A percentile compares a stretch with the other conserved stretches of the same genome.
Conservation (phyloP, 2,113 vertebrate genomes). For the Lonchura striata region DNA sequence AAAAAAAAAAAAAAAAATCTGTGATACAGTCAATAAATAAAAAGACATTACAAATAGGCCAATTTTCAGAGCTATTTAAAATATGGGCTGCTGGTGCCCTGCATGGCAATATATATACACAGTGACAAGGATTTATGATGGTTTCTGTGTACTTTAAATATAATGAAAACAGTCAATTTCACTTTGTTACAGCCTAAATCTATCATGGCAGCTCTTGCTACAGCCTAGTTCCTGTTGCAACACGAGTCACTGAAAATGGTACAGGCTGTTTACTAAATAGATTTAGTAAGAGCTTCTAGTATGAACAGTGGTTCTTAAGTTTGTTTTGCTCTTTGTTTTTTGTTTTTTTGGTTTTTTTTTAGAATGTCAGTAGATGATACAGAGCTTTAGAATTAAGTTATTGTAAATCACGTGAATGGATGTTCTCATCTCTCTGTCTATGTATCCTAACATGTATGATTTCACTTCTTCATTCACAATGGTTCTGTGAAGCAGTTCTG, state of each 20-base stretch:
- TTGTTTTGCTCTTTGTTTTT: not conserved
- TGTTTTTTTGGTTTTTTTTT: not conserved
- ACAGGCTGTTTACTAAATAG: not conserved
- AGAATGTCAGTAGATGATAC: not conserved
- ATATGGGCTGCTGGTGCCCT: not conserved
- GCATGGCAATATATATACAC: not conserved
- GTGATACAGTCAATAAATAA: not conserved
- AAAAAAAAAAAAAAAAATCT: not conserved
- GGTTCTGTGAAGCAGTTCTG: not conserved
- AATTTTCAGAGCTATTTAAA: slow-evolving; percentile 22
- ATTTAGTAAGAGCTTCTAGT: not conserved
- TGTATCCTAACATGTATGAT: not conserved
- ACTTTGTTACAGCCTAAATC: slow-evolving; percentile 32
- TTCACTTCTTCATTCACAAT: not conserved
- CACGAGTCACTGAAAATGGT: not conserved
- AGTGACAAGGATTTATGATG: slow-evolving; percentile 9
- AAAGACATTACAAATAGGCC: not conserved
- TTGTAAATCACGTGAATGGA: not conserved
- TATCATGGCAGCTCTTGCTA: not conserved
- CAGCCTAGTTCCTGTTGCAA: not conserved
- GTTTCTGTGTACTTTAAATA: slow-evolving; percentile 14
- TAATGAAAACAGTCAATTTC: slow-evolving; percentile 27
- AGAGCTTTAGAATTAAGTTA: not conserved
- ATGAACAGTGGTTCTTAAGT: not conserved
- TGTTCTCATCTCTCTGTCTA: not conserved